Conservation (phyloP, 92 coral and sea anemone genomes). For the Umimayanthus kanabou region DNA sequence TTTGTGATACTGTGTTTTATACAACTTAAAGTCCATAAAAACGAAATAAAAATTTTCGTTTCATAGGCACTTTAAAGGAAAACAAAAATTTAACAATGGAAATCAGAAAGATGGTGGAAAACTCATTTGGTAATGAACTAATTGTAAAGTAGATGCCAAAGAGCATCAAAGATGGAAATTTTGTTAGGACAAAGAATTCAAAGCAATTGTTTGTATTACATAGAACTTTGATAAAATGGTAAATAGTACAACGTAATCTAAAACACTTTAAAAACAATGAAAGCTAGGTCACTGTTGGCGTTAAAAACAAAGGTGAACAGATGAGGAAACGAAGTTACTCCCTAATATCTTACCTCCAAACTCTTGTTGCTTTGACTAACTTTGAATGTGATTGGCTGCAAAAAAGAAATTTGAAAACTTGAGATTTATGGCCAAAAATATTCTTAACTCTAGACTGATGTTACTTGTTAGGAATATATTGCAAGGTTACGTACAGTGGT, state of each 20-base stretch:
- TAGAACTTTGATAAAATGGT: too few species aligned
- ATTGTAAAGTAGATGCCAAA: too few species aligned
- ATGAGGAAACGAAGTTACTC: not conserved
- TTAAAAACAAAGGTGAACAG: not conserved
- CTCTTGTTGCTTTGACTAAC: constrained; percentile 31
- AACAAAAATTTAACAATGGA: not conserved
- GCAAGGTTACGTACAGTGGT: not conserved
- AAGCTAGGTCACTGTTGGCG: not conserved
- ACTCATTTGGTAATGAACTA: too few species aligned
- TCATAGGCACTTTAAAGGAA: not conserved
- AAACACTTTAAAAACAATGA: not conserved
- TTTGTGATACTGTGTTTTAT: too few species aligned
- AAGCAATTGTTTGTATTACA: too few species aligned
- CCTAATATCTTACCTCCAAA: constrained; percentile 21
- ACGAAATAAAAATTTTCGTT: too few species aligned
- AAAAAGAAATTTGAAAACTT: not conserved
- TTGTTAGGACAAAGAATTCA: too few species aligned
- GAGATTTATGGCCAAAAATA: not conserved
- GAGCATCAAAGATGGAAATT: too few species aligned
- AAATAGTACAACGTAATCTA: too few species aligned
- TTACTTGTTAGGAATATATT: not conserved
- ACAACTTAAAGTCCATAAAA: too few species aligned
- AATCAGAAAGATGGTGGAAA: not conserved
- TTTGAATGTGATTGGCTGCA: constrained; percentile 56
- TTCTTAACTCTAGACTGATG: not conserved